phyloP scores from a whole-genome alignment of 2,113 vertebrate genomes.

The Burhinus oedicnemus region DNA sequence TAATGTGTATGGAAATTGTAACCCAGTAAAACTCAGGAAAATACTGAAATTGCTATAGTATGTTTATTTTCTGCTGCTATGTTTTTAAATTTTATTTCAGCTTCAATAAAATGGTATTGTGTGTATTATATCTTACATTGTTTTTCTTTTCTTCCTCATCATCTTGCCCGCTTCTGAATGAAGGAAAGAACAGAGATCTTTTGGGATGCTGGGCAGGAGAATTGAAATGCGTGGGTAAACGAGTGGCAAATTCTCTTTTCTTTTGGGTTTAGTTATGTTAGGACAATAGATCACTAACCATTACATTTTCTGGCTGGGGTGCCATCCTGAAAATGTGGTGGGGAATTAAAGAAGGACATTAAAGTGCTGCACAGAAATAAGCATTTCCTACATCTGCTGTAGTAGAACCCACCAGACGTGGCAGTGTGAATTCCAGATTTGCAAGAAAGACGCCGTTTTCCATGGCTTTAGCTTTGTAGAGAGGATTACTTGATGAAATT shows the following conservation, averaged over 20 bases:
- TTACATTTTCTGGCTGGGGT: not conserved
- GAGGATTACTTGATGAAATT: not conserved
- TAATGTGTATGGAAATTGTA: not conserved
- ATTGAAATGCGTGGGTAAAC: accelerated
- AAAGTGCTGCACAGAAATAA: not conserved
- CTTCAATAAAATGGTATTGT: not conserved
- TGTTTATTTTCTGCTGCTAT: not conserved
- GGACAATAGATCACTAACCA: not conserved
- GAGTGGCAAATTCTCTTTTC: not conserved
- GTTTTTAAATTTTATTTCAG: not conserved
- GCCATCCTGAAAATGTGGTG: not conserved
- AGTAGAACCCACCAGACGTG: not conserved
- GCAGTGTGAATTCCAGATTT: not conserved
- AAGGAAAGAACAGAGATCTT: not conserved
- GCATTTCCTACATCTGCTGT: not conserved
- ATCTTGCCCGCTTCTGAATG: not conserved
- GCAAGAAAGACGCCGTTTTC: not conserved
- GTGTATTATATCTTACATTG: not conserved
- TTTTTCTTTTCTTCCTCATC: accelerated
- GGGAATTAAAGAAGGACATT: not conserved
- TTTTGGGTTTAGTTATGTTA: not conserved
- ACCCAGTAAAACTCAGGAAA: not conserved
- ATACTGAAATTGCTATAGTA: not conserved
- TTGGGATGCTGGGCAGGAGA: not conserved
- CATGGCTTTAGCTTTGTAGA: not conserved